Conservation (phyloP, 2,797 vertebrate species). For the Leptatherina wallacei region DNA sequence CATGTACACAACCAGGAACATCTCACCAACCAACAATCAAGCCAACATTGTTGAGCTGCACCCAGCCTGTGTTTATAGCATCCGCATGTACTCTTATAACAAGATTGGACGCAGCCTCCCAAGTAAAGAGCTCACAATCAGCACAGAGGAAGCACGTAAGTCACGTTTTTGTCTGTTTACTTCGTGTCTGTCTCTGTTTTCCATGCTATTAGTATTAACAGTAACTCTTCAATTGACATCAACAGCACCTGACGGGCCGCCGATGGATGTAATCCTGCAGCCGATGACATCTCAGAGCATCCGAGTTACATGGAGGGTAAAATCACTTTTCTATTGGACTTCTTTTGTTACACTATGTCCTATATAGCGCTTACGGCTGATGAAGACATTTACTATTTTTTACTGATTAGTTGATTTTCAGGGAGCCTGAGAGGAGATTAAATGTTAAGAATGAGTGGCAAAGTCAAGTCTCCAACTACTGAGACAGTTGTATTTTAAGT, state of each 20-base stretch:
- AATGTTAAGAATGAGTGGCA: too few relatives aligned
- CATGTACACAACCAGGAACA: constrained; percentile 97
- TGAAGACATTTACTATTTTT: neutral
- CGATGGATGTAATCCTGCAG: constrained; percentile 94
- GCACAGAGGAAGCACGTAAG: constrained; percentile 96
- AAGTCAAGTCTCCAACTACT: too few relatives aligned
- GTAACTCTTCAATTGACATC: constrained; percentile 9
- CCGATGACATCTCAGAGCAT: constrained; percentile 98
- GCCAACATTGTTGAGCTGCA: constrained; percentile 97
- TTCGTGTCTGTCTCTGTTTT: neutral
- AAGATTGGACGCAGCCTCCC: constrained; percentile 97
- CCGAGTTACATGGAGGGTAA: constrained; percentile 97
- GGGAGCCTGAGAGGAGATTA: too few relatives aligned
- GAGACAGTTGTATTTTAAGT: too few relatives aligned
- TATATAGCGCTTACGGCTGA: neutral
- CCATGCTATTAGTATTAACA: neutral
- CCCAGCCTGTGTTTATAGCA: constrained; percentile 96
- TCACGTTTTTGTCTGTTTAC: neutral
- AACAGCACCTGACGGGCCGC: constrained; percentile 95
- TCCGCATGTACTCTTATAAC: constrained; percentile 98
- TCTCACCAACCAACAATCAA: constrained; percentile 98
- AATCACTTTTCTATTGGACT: neutral
- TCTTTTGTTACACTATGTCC: neutral
- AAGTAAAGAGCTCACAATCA: constrained; percentile 97
- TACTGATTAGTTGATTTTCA: too few relatives aligned